phyloP scores from a whole-genome alignment of 1,140 invertebrate genomes.

The Achatina immaculata region DNA sequence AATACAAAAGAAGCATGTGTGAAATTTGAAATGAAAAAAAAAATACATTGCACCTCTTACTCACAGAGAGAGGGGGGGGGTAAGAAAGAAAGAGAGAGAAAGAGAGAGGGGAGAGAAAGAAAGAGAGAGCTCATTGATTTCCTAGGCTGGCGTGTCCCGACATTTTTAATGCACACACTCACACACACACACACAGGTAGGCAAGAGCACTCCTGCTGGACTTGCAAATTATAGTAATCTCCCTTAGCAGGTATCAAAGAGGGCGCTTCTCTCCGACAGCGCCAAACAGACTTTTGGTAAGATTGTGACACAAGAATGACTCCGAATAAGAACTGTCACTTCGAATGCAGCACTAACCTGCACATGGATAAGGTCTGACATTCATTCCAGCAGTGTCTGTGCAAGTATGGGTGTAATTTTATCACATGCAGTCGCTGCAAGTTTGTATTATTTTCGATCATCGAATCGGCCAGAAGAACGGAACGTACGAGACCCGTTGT shows the following conservation, averaged over 20 bases:
- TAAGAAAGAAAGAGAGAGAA: too few relatives aligned
- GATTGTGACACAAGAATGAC: too few relatives aligned
- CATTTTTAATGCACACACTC: too few relatives aligned
- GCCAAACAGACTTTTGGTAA: neutral
- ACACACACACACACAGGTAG: neutral
- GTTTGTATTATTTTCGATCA: neutral
- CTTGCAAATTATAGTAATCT: neutral
- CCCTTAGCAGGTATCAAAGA: neutral
- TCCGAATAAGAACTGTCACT: neutral
- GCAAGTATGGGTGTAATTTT: neutral
- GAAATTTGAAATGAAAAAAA: too few relatives aligned
- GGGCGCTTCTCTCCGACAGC: neutral
- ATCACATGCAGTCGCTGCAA: neutral
- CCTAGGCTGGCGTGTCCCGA: neutral
- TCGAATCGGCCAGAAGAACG: neutral
- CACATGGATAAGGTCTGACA: neutral
- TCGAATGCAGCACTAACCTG: neutral
- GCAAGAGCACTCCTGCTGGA: neutral
- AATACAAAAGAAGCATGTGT: too few relatives aligned
- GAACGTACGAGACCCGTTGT: neutral
- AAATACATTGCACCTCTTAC: too few relatives aligned
- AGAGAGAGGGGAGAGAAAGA: neutral
- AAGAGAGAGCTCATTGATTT: neutral
- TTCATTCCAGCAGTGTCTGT: neutral
- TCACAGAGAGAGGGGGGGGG: conserved; percentile 15